Percentiles rank a stretch among this genome's conserved stretches.
phyloP scores from a whole-genome alignment of 1,140 invertebrate genomes.

The Lordiphosa stackelbergi region DNA sequence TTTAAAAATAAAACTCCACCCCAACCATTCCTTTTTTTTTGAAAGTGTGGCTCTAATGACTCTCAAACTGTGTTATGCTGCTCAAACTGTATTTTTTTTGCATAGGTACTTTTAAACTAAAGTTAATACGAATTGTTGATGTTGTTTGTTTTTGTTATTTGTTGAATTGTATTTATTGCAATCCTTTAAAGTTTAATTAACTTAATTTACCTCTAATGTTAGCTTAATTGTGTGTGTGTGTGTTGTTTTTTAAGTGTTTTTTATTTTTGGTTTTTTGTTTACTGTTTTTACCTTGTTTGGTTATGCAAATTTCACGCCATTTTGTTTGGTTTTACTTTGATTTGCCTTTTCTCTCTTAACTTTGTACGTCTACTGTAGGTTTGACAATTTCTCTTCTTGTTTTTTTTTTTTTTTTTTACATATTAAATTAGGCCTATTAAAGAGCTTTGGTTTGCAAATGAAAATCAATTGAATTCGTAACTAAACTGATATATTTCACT shows the following conservation, averaged over 20 bases:
- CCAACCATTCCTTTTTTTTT: too few species aligned
- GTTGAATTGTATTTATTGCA: constrained; percentile 37
- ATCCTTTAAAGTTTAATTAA: constrained; percentile 64
- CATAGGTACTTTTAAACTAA: constrained; percentile 27
- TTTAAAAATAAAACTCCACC: too few species aligned
- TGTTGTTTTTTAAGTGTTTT: constrained; percentile 17
- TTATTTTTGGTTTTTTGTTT: constrained; percentile 27
- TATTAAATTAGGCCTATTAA: constrained; percentile 50
- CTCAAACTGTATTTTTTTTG: constrained; percentile 26
- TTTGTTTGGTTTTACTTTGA: constrained; percentile 39
- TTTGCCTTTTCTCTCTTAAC: constrained; percentile 37
- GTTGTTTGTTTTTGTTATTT: constrained; percentile 1
- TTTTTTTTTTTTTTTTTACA: constrained; percentile 58
- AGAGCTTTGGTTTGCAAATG: constrained; percentile 35
- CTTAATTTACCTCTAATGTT: constrained; percentile 73
- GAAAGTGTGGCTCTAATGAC: background rate
- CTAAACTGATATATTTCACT: constrained; percentile 26
- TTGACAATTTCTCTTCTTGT: constrained; percentile 38
- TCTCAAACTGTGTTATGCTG: constrained; percentile 10
- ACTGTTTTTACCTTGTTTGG: constrained; percentile 59
- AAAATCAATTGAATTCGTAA: constrained; percentile 20
- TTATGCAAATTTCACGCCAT: constrained; percentile 64
- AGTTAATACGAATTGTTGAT: constrained; percentile 20
- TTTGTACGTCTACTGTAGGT: constrained; percentile 63
- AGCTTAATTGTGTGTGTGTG: constrained; percentile 60